phyloP scores from a whole-genome alignment of 2,797 vertebrate species.

The Taeniopygia guttata region DNA sequence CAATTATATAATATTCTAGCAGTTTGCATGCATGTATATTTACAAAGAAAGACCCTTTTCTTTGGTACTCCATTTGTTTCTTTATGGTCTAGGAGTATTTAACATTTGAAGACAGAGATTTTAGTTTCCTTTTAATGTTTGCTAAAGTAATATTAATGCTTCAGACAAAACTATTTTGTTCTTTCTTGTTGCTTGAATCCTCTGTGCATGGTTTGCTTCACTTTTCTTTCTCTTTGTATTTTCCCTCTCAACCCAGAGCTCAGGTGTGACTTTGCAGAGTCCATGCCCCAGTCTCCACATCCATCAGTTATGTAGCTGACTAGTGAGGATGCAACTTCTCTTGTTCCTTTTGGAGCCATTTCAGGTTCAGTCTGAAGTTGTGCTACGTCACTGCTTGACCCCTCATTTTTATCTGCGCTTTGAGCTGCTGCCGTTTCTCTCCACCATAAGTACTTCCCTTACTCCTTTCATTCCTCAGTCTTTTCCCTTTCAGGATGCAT shows the following conservation, averaged over 20 bases:
- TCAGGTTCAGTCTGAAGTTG: background rate
- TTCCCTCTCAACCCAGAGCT: background rate
- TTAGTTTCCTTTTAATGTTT: background rate
- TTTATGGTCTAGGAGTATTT: background rate
- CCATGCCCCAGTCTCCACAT: fast-evolving
- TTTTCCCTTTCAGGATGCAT: background rate
- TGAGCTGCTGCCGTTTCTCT: background rate
- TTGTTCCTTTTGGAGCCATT: background rate
- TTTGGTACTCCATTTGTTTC: background rate
- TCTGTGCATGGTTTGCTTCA: background rate
- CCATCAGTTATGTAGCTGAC: background rate
- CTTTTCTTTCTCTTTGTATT: background rate
- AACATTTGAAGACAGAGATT: background rate
- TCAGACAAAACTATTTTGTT: background rate
- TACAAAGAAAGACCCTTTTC: background rate
- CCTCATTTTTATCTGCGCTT: background rate
- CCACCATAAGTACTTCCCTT: background rate
- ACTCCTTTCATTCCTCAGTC: background rate
- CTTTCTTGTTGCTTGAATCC: background rate
- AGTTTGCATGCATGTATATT: background rate
- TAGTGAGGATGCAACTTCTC: background rate
- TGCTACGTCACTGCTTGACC: background rate
- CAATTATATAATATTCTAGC: background rate
- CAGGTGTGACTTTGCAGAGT: background rate
- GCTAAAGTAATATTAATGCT: background rate